Conservation (phyloP, 2,113 vertebrate species). For the Ptilonorhynchus violaceus region DNA sequence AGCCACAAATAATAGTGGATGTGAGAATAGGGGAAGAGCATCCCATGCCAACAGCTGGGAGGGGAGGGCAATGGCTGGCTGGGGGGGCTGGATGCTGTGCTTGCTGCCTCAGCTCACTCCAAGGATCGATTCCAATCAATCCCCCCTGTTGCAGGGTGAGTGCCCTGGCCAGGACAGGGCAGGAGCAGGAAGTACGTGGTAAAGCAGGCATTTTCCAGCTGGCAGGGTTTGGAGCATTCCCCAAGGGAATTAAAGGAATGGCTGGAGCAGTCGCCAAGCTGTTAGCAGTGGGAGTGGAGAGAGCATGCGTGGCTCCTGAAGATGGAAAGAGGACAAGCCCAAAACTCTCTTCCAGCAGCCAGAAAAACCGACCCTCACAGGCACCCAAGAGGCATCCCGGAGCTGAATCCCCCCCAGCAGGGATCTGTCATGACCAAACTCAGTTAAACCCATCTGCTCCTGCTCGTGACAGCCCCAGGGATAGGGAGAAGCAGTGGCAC, state of each 20-base stretch:
- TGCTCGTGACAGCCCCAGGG: rapidly evolving
- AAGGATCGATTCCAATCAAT: not conserved
- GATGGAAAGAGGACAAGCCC: not conserved
- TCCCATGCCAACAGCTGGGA: not conserved
- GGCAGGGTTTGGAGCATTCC: not conserved
- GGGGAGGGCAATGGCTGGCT: not conserved
- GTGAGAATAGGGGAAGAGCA: not conserved
- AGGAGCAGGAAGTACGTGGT: not conserved
- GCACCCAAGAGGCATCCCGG: not conserved
- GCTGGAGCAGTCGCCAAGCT: not conserved
- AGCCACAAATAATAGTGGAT: not conserved
- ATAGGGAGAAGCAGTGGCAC: not conserved
- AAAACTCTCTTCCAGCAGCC: not conserved
- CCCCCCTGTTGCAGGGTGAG: not conserved
- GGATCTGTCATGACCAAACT: not conserved
- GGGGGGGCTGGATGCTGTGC: not conserved
- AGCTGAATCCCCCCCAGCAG: not conserved
- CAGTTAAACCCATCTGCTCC: not conserved
- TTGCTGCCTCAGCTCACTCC: not conserved
- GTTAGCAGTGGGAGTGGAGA: not conserved
- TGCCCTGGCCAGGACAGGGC: not conserved
- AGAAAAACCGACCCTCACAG: not conserved
- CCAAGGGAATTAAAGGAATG: not conserved
- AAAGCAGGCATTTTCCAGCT: not conserved
- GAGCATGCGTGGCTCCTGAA: not conserved